Conservation (phyloP, 1,140 invertebrate species). For the Apis dorsata region DNA sequence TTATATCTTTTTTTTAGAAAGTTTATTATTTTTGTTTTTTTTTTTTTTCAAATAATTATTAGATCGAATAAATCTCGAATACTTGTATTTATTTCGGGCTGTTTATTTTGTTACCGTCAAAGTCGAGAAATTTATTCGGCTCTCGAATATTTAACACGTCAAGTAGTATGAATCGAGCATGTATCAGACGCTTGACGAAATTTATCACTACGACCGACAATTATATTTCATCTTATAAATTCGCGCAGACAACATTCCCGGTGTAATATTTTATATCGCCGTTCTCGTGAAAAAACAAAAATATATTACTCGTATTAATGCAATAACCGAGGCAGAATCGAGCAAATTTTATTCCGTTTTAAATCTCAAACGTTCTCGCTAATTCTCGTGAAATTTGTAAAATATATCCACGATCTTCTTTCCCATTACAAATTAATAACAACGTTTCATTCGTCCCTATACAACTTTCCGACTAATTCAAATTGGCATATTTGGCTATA, state of each 20-base stretch:
- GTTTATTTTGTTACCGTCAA: too few species aligned
- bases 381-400: background rate
- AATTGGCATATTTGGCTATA: background rate
- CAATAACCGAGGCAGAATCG: background rate
- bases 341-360: too few species aligned
- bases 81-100: too few species aligned
- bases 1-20: background rate
- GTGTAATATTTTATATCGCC: constrained; percentile 1
- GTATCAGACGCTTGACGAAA: background rate
- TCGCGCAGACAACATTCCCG: background rate
- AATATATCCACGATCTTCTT: background rate
- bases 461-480: background rate
- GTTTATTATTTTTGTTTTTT: too few species aligned
- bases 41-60: too few species aligned
- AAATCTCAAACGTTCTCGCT: background rate
- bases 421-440: background rate
- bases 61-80: too few species aligned
- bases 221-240: background rate
- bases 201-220: background rate
- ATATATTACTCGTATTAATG: background rate
- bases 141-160: background rate
- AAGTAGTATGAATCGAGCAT: background rate
- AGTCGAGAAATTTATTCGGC: background rate
- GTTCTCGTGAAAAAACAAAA: background rate
- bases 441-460: too few species aligned